Percentiles rank a stretch among this genome's conserved stretches.
Evolutionary conservation across 2,797 vertebrate species (phyloP).

Genomic region (Sarcophilus harrisii): DNA sequence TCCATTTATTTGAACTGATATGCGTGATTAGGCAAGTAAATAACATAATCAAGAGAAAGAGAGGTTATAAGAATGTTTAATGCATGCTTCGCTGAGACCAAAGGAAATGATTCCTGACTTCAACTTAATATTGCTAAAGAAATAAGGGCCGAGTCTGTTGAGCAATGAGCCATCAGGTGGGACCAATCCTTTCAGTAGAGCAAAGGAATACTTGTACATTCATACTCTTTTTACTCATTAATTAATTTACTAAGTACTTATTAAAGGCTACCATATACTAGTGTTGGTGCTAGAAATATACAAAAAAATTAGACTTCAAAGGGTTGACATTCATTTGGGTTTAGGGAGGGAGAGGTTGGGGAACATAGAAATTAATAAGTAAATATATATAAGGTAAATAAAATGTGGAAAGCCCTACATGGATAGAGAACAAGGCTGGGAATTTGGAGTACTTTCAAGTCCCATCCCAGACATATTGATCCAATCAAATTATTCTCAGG

Average conservation of each 20-base stretch:
- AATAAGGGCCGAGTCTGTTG: background rate
- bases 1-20: background rate
- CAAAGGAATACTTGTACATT: background rate
- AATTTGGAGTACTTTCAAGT: background rate
- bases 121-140: background rate
- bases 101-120: background rate
- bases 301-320: background rate
- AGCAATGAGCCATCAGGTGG: background rate
- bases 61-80: background rate
- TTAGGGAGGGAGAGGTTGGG: background rate
- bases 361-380: background rate
- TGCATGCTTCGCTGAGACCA: background rate
- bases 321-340: background rate
- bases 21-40: background rate
- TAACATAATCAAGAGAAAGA: background rate
- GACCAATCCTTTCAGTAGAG: background rate
- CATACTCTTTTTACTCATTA: background rate
- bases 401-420: background rate
- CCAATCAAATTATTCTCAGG: background rate
- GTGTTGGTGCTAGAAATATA: background rate
- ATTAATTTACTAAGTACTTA: background rate
- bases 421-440: background rate
- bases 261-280: background rate
- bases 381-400: background rate
- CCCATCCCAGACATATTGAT: background rate